A percentile compares a stretch with the other conserved stretches of the same genome.
These are phyloP conservation scores for Dichetophora obliterata DNA, from an alignment of 2,888 invertebrate species.

Conservation along the genomic window DNA sequence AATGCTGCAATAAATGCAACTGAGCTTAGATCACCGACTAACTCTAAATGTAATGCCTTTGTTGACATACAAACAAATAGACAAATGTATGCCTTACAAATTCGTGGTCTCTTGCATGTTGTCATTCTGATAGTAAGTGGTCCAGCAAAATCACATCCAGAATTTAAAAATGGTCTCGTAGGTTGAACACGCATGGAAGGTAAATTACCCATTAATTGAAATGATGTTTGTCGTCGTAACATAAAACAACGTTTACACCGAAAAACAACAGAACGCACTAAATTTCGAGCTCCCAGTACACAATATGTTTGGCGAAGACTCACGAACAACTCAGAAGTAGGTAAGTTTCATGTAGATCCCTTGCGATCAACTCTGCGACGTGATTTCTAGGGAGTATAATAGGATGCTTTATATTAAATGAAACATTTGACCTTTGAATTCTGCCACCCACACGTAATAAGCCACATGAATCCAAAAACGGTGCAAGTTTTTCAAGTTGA, in stretches of 20 bases:
- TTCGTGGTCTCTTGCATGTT: background rate
- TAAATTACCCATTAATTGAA: slow-evolving; percentile 38
- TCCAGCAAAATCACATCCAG: slow-evolving; percentile 28
- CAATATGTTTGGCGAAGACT: slow-evolving; percentile 46
- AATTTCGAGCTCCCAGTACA: slow-evolving; percentile 44
- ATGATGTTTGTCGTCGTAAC: slow-evolving; percentile 24
- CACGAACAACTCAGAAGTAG: slow-evolving; percentile 42
- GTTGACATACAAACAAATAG: too few species aligned
- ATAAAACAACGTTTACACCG: slow-evolving; percentile 33
- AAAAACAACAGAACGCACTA: slow-evolving; percentile 35
- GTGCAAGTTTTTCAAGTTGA: slow-evolving; percentile 31
- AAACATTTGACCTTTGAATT: slow-evolving; percentile 32
- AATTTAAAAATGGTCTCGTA: slow-evolving; percentile 32
- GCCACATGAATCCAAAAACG: slow-evolving; percentile 30
- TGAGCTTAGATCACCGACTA: too few species aligned
- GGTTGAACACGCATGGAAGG: slow-evolving; percentile 32
- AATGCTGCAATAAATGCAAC: slow-evolving; percentile 42
- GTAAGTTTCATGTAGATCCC: slow-evolving; percentile 30
- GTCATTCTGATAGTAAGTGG: slow-evolving; percentile 9
- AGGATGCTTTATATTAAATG: slow-evolving; percentile 35
- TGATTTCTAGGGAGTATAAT: slow-evolving; percentile 41
- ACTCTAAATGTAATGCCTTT: too few species aligned
- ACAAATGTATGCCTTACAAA: too few species aligned
- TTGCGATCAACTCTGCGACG: slow-evolving; percentile 32
- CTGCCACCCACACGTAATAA: slow-evolving; percentile 39